Evolutionary conservation across 1,140 invertebrate genomes (phyloP), one percentile per base, ranked within the genome.

Genomic region (Temnothorax longispinosus): DNA sequence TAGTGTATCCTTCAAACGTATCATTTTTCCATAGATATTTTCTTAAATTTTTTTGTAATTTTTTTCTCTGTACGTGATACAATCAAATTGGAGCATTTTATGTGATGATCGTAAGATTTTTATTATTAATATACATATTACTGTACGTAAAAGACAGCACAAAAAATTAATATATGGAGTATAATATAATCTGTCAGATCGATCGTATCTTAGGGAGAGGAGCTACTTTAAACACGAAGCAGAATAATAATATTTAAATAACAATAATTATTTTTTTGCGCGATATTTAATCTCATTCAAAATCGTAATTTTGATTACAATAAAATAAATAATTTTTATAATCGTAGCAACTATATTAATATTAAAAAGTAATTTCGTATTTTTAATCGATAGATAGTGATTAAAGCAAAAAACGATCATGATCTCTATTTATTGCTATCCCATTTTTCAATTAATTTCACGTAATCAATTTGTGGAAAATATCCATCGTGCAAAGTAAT

Each of bases 291-390:
- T 65, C 18, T n/a, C 7, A 41, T 3, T 41, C 21, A n/a, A 5
- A 65, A 65, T 21, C 0, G 2, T 47, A 15, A 47, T 47, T 69
- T 27, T 50, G 0, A 50, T 8, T 27, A 15, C 3, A 15, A 18
- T 38, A 47, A 67, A 27, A 67, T 67, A 67, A 44, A 69, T 69
- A 7, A 50, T 15, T 50, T 69, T 15, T 50, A 69, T 69, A 69
- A 69, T 15, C 6, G 0, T 18, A 2, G 3, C 3, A 69, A 50
- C 7, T 27, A 41, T 5, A 54, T 18, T 54, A 50, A 27, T 47
- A 15, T 5, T 11, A 35, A 41, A 67, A 67, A 6, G 0, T 44
- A 10, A 69, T 50, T 69, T 50, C 13, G 65, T 38, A 0, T 27
- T 50, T 69, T 69, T 27, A 13, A 27, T 69, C 65, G 10, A 69